Base-by-base conservation (phyloP, 2,888 invertebrate species). In the Melinaea menophilus region DNA sequence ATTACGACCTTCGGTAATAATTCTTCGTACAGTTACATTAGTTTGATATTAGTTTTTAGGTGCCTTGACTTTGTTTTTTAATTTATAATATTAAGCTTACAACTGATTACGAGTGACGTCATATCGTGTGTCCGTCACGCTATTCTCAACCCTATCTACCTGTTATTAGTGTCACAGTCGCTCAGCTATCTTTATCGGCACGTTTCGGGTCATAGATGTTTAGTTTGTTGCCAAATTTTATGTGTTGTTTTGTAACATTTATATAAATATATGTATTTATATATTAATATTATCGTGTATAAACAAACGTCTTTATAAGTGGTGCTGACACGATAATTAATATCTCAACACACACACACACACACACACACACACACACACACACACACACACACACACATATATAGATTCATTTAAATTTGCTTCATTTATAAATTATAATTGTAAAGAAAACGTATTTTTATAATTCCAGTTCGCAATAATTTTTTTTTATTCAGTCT, bases 201-300 rank as follows among this genome's bases (percentile, higher is more conserved):
- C 65, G 67, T 68, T 65, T 60, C 63, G 67, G 67, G 67, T 68
- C 67, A 65, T 62, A 65, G 61, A 59, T 61, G 67, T 65, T 65
- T 58, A 62, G 61, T 35, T 62, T 61, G 67, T 67, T 67, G 67
- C 67, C 67, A 68, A 68, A 68, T 65, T 65, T 57, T 61, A 59
- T 65, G 65, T 68, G 63, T 58, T 61, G 63, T 61, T 68, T 65
- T 63, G 65, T 56, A 62, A 65, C 55, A 62, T 22, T 22, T 22
- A 22, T 59, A 61, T 35, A 56, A 54, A 58, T 58, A 41, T 41
- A 41, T 7, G 31, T 51, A 51, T 31, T 9, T 9, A 31, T 31
- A 31, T 31, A 31, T 31, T 22, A 31, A 7, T 46, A n/a, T 31
- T n/a, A 4, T n/a, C 33, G 48, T 51, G n/a, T 59, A 34, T 54